Conservation (phyloP, 1,140 invertebrate genomes). For the Sycobia sp. region DNA sequence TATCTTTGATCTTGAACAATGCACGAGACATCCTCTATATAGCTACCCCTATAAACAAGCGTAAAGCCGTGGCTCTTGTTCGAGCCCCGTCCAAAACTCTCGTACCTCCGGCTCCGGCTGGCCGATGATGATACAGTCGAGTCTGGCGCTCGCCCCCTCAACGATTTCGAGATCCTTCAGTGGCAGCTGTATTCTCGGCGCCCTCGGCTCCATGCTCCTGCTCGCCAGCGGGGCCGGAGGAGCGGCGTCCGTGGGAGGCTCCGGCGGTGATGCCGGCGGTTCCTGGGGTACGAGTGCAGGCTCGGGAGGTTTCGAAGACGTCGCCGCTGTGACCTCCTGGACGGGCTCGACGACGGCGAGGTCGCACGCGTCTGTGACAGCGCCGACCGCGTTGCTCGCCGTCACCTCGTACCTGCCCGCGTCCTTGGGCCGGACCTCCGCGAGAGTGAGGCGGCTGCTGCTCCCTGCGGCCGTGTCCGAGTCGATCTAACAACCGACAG, state of each 20-base stretch:
- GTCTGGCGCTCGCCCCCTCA: slow-evolving; percentile 72
- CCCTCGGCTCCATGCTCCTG: slow-evolving; percentile 72
- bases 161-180: slow-evolving; percentile 72
- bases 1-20: too few relatives aligned
- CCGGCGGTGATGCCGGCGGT: neutral
- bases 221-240: neutral
- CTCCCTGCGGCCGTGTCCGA: slow-evolving; percentile 61
- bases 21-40: too few relatives aligned
- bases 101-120: slow-evolving; percentile 84
- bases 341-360: slow-evolving; percentile 71
- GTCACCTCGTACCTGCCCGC: slow-evolving; percentile 71
- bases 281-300: neutral
- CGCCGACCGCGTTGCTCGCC: slow-evolving; percentile 70
- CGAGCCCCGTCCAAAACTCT: too few relatives aligned
- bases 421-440: slow-evolving; percentile 73
- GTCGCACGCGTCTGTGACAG: slow-evolving; percentile 67
- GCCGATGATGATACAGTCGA: slow-evolving; percentile 83
- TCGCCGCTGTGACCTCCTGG: neutral
- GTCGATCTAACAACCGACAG: slow-evolving; percentile 63
- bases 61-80: too few relatives aligned
- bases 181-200: slow-evolving; percentile 74
- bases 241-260: too few relatives aligned
- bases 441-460: slow-evolving; percentile 69
- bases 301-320: neutral
- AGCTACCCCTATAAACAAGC: too few relatives aligned